Conservation (phyloP, 1,140 invertebrate species). For the Caenorhabditis latens region DNA sequence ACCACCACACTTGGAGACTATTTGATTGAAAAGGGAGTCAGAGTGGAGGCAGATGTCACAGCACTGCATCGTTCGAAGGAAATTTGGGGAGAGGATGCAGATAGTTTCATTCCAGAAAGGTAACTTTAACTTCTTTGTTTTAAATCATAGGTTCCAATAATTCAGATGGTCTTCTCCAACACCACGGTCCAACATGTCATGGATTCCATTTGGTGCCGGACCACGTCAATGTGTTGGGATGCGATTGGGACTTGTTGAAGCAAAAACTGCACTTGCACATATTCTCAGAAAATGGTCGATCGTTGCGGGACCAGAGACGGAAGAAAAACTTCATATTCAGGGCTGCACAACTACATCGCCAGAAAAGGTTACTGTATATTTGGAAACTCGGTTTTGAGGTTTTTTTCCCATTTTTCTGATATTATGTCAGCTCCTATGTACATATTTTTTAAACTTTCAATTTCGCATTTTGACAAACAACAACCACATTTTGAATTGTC, state of each 20-base stretch:
- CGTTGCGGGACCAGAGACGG: slow-evolving; percentile 68
- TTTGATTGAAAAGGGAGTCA: slow-evolving; percentile 77
- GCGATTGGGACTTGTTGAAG: slow-evolving; percentile 78
- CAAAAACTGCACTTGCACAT: slow-evolving; percentile 77
- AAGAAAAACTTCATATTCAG: slow-evolving; percentile 36
- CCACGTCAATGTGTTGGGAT: slow-evolving; percentile 79
- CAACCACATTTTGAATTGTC: too few species aligned
- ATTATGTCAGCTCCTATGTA: too few species aligned
- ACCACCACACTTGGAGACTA: slow-evolving; percentile 71
- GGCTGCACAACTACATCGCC: slow-evolving; percentile 46
- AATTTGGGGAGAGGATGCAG: slow-evolving; percentile 72
- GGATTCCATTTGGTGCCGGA: slow-evolving; percentile 79
- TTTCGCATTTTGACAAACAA: too few species aligned
- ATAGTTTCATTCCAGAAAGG: slow-evolving; percentile 59
- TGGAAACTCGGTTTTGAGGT: background rate
- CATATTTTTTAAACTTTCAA: too few species aligned
- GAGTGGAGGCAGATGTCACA: slow-evolving; percentile 77
- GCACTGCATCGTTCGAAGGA: slow-evolving; percentile 76
- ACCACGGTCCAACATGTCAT: slow-evolving; percentile 71
- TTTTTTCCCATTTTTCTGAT: background rate
- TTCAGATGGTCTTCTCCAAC: slow-evolving; percentile 23
- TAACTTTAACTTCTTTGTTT: background rate
- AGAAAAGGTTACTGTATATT: slow-evolving; percentile 47
- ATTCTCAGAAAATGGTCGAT: slow-evolving; percentile 74
- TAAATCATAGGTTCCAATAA: background rate